Base-by-base conservation (phyloP, 2,113 vertebrate species). In the Psilopogon haemacephalus region DNA sequence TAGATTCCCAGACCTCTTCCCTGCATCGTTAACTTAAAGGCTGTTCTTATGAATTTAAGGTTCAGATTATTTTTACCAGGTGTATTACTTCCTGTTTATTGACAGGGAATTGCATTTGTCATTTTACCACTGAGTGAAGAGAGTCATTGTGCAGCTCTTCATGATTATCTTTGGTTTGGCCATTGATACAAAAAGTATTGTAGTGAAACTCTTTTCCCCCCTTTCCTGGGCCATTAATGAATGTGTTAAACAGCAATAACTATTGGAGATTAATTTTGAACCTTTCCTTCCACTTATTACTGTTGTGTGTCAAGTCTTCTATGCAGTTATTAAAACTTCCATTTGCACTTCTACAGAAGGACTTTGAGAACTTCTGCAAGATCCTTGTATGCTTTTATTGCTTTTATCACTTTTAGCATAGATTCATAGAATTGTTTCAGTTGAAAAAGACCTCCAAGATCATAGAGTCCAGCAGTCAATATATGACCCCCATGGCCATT, bases 341-440 rank as follows among this genome's bases (percentile, higher is more conserved):
- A 35, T 32, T 67, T 50, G 7, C 15, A 9, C 11, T 69, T 52
- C 35, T 59, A 5, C 21, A 54, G 40, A 64, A 40, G 11, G 28
- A 44, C 48, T 58, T 72, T 6, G 55, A 68, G 48, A 63, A 30
- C 11, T 11, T 64, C n/a, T 19, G 11, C 56, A 28, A 54, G 58
- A 74, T 59, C 48, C 9, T n/a, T 15, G 42, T 33, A 4, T 0
- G 0, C 32, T 8, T 1, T 44, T 16, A 44, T 44, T 44, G 42
- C 42, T 44, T 44, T 8, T 44, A 44, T 44, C 42, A 44, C 42
- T 44, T 44, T 44, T 44, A 44, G 16, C 42, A 44, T 18, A 44
- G 42, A 44, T 44, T 44, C 42, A 44, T 44, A 44, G 42, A 44
- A 44, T 44, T 44, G 42, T 4, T 44, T 44, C 8, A 44, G 42